A percentile compares a stretch with the other conserved stretches of the same genome.
Evolutionary conservation across 2,888 invertebrate species (phyloP).

Genomic region (Hypena proboscidalis): DNA sequence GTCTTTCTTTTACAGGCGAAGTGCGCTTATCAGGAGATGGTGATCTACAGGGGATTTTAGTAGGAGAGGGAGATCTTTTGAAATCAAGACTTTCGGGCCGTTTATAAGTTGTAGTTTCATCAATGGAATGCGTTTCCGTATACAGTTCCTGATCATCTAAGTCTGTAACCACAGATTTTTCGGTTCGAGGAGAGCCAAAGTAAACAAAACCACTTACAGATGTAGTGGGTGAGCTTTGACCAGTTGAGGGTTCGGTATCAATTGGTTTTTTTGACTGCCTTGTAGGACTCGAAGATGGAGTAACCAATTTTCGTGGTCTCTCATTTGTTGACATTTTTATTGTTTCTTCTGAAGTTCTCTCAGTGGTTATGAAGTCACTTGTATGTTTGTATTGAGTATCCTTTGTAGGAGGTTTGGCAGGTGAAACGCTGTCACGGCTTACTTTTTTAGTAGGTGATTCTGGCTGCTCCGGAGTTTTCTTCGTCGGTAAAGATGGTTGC

Average conservation of each 20-base stretch:
- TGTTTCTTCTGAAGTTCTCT: conserved; percentile 60
- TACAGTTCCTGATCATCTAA: conserved; percentile 62
- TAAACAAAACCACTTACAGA: conserved; percentile 84
- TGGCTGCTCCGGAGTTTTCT: conserved; percentile 36
- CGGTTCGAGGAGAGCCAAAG: conserved; percentile 63
- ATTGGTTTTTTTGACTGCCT: conserved; percentile 61
- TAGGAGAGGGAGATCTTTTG: conserved; percentile 62
- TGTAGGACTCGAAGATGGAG: conserved; percentile 82
- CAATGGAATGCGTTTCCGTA: conserved; percentile 44
- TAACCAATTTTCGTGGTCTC: conserved; percentile 68
- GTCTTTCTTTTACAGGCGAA: conserved; percentile 59
- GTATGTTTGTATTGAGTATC: conserved; percentile 59
- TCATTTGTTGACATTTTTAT: conserved; percentile 59
- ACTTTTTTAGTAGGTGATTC: conserved; percentile 48
- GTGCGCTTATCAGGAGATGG: conserved; percentile 68
- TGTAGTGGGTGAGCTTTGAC: conserved; percentile 83
- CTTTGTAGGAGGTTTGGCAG: conserved; percentile 53
- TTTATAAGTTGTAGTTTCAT: conserved; percentile 38
- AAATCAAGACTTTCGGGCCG: conserved; percentile 52
- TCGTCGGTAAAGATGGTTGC: conserved; percentile 18
- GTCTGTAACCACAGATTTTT: conserved; percentile 65
- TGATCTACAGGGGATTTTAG: conserved; percentile 74
- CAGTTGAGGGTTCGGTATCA: conserved; percentile 70
- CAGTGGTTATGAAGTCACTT: conserved; percentile 64
- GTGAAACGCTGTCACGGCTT: conserved; percentile 56